Base-by-base conservation (phyloP, 2,113 vertebrate genomes). In the Ceyx margarethae region DNA sequence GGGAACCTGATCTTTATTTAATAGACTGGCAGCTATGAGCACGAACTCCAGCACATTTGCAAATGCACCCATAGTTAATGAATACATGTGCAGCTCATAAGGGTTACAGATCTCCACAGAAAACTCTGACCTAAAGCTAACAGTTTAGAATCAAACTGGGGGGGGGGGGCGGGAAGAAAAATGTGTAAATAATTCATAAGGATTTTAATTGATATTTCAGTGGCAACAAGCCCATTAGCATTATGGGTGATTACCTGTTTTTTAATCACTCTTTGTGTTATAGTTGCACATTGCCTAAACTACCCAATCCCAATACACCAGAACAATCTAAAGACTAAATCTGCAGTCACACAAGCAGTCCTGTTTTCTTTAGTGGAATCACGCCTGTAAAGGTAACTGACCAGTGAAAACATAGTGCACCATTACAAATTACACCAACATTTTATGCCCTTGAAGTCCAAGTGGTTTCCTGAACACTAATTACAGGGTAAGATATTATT, bases 121-220 rank as follows among this genome's bases (percentile, higher is more conserved):
- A 81, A 93, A 57, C 43, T 62, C 56, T 92, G 77, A 92, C 85
- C 83, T 85, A 73, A 93, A 81, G 77, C 56, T 77, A 86, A 87
- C 45, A 11, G 74, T 85, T 91, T 92, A 58, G n/a, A 87, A 94
- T 75, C 75, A 84, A 91, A 23, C 6, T 46, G 22, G 94, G 81
- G 81, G 73, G 81, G 73, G 29, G 37, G 45, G 48, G 50, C 10
- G 8, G 19, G 64, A 15, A 6, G 48, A 11, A 3, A 2, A 4
- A 43, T 43, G 48, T 80, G 67, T 91, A 95, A 97, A 96, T 96
- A 96, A 95, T 92, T 97, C 77, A 91, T 94, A 91, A 88, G 82
- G 91, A 90, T 93, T 94, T 93, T 95, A 94, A 95, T 85, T 95
- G 43, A 33, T 33, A 33, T 33, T 33, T 33, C 33, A 33, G 33